phyloP scores from a whole-genome alignment of 2,113 vertebrate genomes.

The Accipiter virgatus region DNA sequence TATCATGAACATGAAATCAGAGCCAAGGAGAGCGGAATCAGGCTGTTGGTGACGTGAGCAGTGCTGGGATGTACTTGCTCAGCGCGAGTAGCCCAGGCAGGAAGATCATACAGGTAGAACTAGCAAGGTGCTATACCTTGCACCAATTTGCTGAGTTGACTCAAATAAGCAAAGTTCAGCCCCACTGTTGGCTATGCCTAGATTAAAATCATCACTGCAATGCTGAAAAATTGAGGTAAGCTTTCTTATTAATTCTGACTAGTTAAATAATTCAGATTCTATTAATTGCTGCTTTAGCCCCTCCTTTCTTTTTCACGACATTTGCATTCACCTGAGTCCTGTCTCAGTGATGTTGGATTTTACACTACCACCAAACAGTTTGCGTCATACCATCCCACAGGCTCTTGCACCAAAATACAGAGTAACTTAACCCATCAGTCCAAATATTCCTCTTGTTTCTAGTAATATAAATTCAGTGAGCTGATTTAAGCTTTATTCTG shows the following conservation, averaged over 20 bases:
- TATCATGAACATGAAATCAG: not conserved
- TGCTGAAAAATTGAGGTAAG: not conserved
- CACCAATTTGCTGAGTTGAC: not conserved
- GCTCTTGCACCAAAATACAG: not conserved
- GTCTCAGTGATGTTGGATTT: not conserved
- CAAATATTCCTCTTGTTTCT: not conserved
- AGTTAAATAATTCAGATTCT: not conserved
- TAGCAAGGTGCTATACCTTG: not conserved
- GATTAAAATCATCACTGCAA: not conserved
- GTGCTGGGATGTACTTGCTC: not conserved
- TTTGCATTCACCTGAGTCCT: not conserved
- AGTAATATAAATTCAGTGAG: not conserved
- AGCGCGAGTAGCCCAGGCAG: not conserved
- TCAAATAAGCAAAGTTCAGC: not conserved
- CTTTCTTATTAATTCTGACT: not conserved
- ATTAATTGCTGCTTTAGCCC: not conserved
- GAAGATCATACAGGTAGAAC: not conserved
- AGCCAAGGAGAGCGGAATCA: not conserved
- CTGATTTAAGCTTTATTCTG: not conserved
- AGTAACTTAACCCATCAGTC: not conserved
- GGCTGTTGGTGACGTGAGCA: not conserved
- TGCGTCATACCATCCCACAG: not conserved
- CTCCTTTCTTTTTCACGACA: not conserved
- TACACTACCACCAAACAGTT: not conserved
- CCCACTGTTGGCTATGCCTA: not conserved